A percentile compares a stretch with the other conserved stretches of the same genome.
phyloP scores from a whole-genome alignment of 2,113 vertebrate genomes.

The Hymenochirus boettgeri region DNA sequence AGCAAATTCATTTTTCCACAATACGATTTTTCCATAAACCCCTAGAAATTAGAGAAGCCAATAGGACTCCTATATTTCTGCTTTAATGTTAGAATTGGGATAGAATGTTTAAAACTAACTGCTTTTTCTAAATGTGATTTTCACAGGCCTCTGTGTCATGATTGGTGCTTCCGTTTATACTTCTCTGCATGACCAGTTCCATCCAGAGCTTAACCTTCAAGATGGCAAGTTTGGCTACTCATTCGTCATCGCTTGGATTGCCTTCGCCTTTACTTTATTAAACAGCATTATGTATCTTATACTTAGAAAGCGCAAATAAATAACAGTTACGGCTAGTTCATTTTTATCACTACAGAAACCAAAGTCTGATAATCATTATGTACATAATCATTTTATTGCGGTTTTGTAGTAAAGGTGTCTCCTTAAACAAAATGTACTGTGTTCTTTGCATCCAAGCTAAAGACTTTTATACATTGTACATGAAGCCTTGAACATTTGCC shows the following conservation, averaged over 20 bases:
- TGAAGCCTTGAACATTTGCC: conserved; percentile 37
- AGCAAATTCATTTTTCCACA: no score
- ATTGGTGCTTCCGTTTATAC: conserved; percentile 85
- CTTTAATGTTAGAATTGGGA: no score
- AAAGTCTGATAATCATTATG: conserved; percentile 63
- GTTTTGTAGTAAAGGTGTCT: conserved; percentile 68
- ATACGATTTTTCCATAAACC: no score
- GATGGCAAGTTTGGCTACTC: conserved; percentile 76
- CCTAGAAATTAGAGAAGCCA: no score
- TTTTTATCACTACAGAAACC: conserved; percentile 35
- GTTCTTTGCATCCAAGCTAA: conserved; percentile 53
- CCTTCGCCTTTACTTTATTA: conserved; percentile 86
- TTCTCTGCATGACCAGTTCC: conserved; percentile 67
- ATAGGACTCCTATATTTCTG: no score
- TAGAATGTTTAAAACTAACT: no score
- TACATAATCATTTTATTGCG: conserved; percentile 63
- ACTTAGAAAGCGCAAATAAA: conserved; percentile 92
- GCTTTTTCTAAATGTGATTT: no score
- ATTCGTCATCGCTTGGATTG: conserved; percentile 87
- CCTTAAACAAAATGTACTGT: conserved; percentile 62
- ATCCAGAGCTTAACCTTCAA: background rate
- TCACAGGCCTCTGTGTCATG: conserved; percentile 89
- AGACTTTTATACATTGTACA: conserved; percentile 31
- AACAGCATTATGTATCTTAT: conserved; percentile 92
- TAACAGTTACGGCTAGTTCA: conserved; percentile 18